Percentiles rank a stretch among this genome's conserved stretches.
Evolutionary conservation across 2,888 invertebrate genomes (phyloP).

Genomic region (Xanthia togata): DNA sequence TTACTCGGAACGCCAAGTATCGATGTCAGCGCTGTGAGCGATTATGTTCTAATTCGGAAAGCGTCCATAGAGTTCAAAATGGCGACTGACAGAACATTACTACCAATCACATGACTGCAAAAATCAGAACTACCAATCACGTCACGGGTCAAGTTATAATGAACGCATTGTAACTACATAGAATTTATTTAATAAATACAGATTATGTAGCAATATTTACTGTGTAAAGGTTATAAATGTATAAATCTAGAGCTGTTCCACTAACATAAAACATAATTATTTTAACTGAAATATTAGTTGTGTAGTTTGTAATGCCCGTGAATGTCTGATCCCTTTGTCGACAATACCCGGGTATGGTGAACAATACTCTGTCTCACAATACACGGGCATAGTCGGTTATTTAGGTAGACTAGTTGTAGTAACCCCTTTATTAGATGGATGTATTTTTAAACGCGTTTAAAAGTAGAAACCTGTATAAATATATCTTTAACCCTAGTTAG

Average conservation of each 20-base stretch:
- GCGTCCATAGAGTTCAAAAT: too few species aligned
- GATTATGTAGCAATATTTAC: slow-evolving; percentile 65
- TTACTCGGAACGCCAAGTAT: too few species aligned
- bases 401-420: slow-evolving; percentile 42
- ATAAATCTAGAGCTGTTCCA: slow-evolving; percentile 67
- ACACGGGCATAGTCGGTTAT: slow-evolving; percentile 32
- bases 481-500: slow-evolving; percentile 22
- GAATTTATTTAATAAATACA: slow-evolving; percentile 62
- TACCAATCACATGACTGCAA: too few species aligned
- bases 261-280: slow-evolving; percentile 55
- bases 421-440: slow-evolving; percentile 55
- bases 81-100: too few species aligned
- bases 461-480: slow-evolving; percentile 45
- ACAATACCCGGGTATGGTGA: slow-evolving; percentile 35
- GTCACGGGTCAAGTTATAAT: too few species aligned
- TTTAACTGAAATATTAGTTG: slow-evolving; percentile 44
- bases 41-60: too few species aligned
- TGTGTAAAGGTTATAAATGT: slow-evolving; percentile 63
- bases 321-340: slow-evolving; percentile 37
- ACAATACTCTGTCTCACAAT: slow-evolving; percentile 9
- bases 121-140: too few species aligned
- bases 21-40: too few species aligned
- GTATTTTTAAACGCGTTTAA: slow-evolving; percentile 61
- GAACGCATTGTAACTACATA: slow-evolving; percentile 32
- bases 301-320: slow-evolving; percentile 47